Base-by-base conservation (phyloP, 2,113 vertebrate species). In the Hepsetus odoe region DNA sequence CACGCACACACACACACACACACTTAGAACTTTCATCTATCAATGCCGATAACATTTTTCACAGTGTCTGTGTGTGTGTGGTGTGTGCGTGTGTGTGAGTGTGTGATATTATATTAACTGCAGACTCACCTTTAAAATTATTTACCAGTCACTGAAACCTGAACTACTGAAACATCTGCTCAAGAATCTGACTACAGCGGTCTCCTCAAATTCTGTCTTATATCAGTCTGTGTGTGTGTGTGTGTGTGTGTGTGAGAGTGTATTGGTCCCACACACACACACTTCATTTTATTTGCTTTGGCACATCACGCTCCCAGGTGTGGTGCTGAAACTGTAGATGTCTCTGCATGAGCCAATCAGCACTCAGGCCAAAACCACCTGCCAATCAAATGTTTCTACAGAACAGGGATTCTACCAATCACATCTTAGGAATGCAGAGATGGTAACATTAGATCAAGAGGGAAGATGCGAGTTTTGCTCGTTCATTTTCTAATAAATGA, bases 341-440 rank as follows among this genome's bases (percentile, higher is more conserved):
- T 62, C 11, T 20, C 70, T 28, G 73, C 55, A 26, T 53, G 80
- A 72, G 42, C 76, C 80, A 82, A 73, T 78, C 33, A 64, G 44
- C 49, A 73, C 76, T 55, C 38, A 69, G 24, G 76, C 71, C 81
- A 80, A 83, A 82, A 71, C 68, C 67, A 58, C 40, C 72, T 79
- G 81, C 66, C 81, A 79, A 79, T 83, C 81, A 83, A 78, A 59
- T 22, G 28, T 22, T 13, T 65, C 35, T 38, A 65, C 32, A 33
- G 20, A 65, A 51, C 38, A 69, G 38, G 66, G 75, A 33, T 26
- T 53, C 26, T 24, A 66, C 75, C 75, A 77, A 77, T 69, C 75
- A 77, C 38, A n/a, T 51, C 65, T 77, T 13, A 61, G 75, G 75
- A 77, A 77, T 77, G 75, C 13, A 61, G 16, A 14, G 53, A 49